Evolutionary conservation across 2,113 vertebrate genomes (phyloP).

Genomic region (Hirundichthys speculiger): DNA sequence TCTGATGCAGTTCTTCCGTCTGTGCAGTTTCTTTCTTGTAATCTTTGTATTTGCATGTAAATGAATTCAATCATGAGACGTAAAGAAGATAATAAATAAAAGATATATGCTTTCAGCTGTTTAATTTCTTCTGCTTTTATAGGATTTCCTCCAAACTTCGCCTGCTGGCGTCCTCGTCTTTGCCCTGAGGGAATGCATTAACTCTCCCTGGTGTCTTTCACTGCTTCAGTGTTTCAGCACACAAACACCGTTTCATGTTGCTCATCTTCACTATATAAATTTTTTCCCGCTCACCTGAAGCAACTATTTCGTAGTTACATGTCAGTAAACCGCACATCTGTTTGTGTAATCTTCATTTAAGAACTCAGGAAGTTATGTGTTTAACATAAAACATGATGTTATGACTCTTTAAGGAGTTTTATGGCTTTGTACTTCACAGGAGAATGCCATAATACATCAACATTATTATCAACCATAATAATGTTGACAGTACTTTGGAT

Average conservation of each 20-base stretch:
- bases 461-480: too few relatives aligned
- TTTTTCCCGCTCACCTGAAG: constrained; percentile 31
- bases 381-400: background rate
- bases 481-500: too few relatives aligned
- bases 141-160: constrained; percentile 1
- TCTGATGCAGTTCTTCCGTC: too few relatives aligned
- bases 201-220: constrained; percentile 25
- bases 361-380: too few relatives aligned
- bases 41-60: too few relatives aligned
- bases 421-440: too few relatives aligned
- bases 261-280: constrained; percentile 58
- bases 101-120: background rate
- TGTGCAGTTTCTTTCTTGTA: too few relatives aligned
- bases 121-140: background rate
- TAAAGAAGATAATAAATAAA: background rate
- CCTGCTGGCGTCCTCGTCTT: background rate
- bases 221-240: constrained; percentile 42
- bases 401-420: too few relatives aligned
- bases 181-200: constrained; percentile 16
- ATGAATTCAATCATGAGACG: background rate
- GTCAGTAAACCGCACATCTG: constrained; percentile 4
- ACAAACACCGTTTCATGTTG: constrained; percentile 18
- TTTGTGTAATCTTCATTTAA: constrained; percentile 6
- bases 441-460: too few relatives aligned
- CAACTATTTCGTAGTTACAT: constrained; percentile 25